Evolutionary conservation across 2,797 vertebrate genomes (phyloP), one percentile per base, ranked within the genome.

Genomic region (Sarcophilus harrisii): DNA sequence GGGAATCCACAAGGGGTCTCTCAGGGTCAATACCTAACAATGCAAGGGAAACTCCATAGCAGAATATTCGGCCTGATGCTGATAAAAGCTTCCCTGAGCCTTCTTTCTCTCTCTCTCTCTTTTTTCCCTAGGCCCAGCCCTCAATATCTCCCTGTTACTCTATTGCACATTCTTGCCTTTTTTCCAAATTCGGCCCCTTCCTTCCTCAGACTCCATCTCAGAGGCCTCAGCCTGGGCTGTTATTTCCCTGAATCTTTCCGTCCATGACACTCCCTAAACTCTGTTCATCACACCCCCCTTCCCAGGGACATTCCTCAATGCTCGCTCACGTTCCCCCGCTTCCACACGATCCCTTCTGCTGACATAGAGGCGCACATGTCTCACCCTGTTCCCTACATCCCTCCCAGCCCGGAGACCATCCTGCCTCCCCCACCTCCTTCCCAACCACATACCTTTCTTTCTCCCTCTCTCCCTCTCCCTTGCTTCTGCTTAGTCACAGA

Each of bases 1-100:
- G 99, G 99, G 99, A 99, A 99, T 99, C 99, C 99, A 99, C 99
- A 95, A 98, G 99, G 99, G 99, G 99, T 99, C 99, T 99, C 98
- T 97, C 98, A 99, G 99, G 99, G 99, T 99, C 99, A 99, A 99
- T 99, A 99, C 98, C 98, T 98, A 99, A 99, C 99, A 99, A 99
- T 99, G 99, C 99, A 99, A 98, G 99, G 99, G 99, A 98, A 99
- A 99, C 99, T 98, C 97, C 57, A 8, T 29, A 13, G 97, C 1
- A 5, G 94, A 98, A 96, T 30, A 57, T 52, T 0, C 8, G 97
- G 96, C 95, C 94, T 58, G 98, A 95, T 1, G 66, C 96, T 96
- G 95, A 92, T 93, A 95, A 93, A 93, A 38, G 66, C 97, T 90
- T 94, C 92, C 94, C 95, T 1, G 29, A 62, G 97, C 96, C 97